Conservation (phyloP, 2,888 invertebrate genomes). For the Drosophila picticornis region DNA sequence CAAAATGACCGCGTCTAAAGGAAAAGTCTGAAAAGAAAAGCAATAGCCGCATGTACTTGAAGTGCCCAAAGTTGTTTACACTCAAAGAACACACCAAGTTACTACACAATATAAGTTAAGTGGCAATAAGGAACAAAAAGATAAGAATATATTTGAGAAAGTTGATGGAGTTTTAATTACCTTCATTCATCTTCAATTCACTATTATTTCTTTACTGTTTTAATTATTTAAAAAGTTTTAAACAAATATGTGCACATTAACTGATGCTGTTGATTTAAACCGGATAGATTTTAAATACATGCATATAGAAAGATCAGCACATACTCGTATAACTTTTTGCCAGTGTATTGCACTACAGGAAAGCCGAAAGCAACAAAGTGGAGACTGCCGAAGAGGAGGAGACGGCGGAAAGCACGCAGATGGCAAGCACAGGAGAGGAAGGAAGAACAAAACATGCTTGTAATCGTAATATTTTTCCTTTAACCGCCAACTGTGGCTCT, state of each 20-base stretch:
- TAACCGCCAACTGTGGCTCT: slow-evolving; percentile 21
- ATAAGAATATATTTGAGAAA: neutral
- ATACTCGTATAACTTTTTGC: slow-evolving; percentile 4
- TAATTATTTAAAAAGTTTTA: neutral
- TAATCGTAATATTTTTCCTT: slow-evolving; percentile 54
- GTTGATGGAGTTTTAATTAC: neutral
- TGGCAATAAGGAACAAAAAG: neutral
- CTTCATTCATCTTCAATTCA: neutral
- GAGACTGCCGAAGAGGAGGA: slow-evolving; percentile 16
- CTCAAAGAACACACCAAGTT: slow-evolving; percentile 40
- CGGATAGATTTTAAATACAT: neutral
- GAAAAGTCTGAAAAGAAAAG: slow-evolving; percentile 51
- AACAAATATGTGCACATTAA: neutral
- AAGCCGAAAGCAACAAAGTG: slow-evolving; percentile 16
- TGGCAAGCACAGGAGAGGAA: neutral
- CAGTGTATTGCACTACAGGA: slow-evolving; percentile 41
- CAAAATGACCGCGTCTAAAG: slow-evolving; percentile 69
- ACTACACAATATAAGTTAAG: neutral
- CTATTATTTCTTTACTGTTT: neutral
- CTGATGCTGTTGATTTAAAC: neutral
- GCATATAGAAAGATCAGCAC: neutral
- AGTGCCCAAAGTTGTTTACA: slow-evolving; percentile 48
- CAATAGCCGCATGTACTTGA: slow-evolving; percentile 64
- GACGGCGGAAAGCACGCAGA: neutral
- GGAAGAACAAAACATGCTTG: slow-evolving; percentile 54